Conservation (phyloP, 2,797 vertebrate species). For the Cirrhinus mrigala region DNA sequence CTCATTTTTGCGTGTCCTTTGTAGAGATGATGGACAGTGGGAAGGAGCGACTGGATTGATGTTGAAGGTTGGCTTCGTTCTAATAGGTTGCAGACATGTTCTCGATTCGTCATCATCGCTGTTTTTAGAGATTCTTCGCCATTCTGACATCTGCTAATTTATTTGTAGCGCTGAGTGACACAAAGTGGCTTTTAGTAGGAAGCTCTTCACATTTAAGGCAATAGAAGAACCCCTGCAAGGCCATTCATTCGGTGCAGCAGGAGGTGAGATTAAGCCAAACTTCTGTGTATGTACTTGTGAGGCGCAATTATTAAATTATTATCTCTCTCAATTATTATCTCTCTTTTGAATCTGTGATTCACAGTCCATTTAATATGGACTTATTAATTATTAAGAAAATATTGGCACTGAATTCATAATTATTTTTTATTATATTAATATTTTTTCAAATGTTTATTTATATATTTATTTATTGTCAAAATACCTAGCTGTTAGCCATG, state of each 20-base stretch:
- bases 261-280: conserved; percentile 18
- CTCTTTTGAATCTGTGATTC: not conserved
- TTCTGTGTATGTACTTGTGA: not conserved
- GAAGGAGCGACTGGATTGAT: not conserved
- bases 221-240: not conserved
- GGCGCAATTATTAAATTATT: not conserved
- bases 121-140: conserved; percentile 17
- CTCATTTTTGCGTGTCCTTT: conserved; percentile 1
- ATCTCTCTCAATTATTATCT: not conserved
- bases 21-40: conserved; percentile 28
- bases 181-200: conserved; percentile 15
- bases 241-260: conserved; percentile 8
- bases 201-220: not conserved
- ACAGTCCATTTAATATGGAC: too few relatives aligned
- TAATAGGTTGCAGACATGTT: not conserved
- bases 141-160: conserved; percentile 9
- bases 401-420: not conserved
- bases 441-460: too few relatives aligned
- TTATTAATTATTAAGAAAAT: not conserved
- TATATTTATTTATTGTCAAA: too few relatives aligned
- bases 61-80: conserved; percentile 25
- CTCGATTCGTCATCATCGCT: not conserved
- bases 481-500: too few relatives aligned
- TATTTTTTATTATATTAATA: too few relatives aligned
- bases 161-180: conserved; percentile 11